Base-by-base conservation (phyloP, 2,113 vertebrate species). In the Eretmodus cyanostictus region DNA sequence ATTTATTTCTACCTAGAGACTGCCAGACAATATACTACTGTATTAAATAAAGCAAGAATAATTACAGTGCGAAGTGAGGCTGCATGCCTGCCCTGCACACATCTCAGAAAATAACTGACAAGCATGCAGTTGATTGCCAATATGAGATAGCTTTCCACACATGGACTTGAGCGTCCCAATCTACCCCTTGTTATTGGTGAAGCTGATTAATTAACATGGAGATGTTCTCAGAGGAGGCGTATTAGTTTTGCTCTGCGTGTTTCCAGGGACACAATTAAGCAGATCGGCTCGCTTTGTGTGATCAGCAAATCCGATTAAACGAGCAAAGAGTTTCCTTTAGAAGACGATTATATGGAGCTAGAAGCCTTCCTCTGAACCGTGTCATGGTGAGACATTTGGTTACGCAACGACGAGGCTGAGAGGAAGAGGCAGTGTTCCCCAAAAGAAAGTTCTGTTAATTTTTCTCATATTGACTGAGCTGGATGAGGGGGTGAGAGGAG, bases 211-310 rank as follows among this genome's bases (percentile, higher is more conserved):
- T 93, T 76, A 89, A 29, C 61, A 24, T 8, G 22, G n/a, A 76
- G 78, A 86, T 63, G 84, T 89, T 91, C 80, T 82, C 86, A 84
- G 40, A 78, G 76, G 73, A 40, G 47, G 57, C 2, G 2, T 24
- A 80, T 91, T 83, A 83, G 76, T 78, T 82, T 68, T 55, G 51
- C 49, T 34, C 57, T 85, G 38, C 47, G 73, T 83, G 76, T 85
- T 79, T 89, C 87, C 87, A 92, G 87, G 57, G 86, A 94, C 49
- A 63, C 78, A 9, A 91, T 92, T 93, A 92, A 91, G 31, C 49
- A 81, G 76, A 93, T 90, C 45, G 63, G 55, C 49, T 91, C 79
- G 42, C 68, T 53, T 63, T 82, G 59, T 86, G 51, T 36, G 80
- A 87, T 80, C 86, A 90, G 63, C 57, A 91, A 90, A 90, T 94